These are phyloP conservation scores for Cyclopterus lumpus DNA, from an alignment of 2,797 vertebrate genomes.

Conservation along the genomic window DNA sequence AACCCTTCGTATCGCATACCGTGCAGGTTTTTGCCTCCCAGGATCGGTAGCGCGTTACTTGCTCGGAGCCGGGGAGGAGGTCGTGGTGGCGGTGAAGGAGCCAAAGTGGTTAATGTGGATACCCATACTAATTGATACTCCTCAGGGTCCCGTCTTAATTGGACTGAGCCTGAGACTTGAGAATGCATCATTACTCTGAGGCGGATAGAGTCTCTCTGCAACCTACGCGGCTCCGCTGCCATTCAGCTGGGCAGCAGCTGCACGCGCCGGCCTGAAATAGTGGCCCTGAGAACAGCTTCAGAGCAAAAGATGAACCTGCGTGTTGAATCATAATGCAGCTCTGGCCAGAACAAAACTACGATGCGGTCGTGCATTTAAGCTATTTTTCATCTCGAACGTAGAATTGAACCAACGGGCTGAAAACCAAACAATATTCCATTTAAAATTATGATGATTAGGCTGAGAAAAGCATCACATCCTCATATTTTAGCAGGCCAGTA, in stretches of 20 bases:
- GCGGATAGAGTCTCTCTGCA: constrained; percentile 61
- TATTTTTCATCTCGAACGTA: neutral
- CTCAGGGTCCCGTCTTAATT: constrained; percentile 75
- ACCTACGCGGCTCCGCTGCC: constrained; percentile 38
- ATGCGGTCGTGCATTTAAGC: neutral
- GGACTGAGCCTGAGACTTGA: constrained; percentile 74
- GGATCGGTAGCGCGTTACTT: neutral
- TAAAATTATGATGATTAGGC: neutral
- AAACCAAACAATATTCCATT: neutral
- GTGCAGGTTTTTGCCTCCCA: neutral
- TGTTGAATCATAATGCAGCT: constrained; percentile 11
- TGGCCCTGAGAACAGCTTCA: constrained; percentile 45
- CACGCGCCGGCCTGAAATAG: constrained; percentile 32
- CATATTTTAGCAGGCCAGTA: neutral
- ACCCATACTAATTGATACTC: constrained; percentile 78
- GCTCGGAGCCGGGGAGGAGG: constrained; percentile 16
- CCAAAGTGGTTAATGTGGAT: constrained; percentile 74
- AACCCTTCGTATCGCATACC: neutral
- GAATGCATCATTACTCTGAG: constrained; percentile 74
- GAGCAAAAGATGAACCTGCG: constrained; percentile 43
- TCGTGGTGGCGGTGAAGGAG: constrained; percentile 48
- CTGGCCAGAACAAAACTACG: too few relatives aligned
- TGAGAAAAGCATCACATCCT: neutral
- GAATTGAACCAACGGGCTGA: neutral
- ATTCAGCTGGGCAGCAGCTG: constrained; percentile 46